Base-by-base conservation (phyloP, 2,888 invertebrate species). In the Zaprionus obscuricornis region DNA sequence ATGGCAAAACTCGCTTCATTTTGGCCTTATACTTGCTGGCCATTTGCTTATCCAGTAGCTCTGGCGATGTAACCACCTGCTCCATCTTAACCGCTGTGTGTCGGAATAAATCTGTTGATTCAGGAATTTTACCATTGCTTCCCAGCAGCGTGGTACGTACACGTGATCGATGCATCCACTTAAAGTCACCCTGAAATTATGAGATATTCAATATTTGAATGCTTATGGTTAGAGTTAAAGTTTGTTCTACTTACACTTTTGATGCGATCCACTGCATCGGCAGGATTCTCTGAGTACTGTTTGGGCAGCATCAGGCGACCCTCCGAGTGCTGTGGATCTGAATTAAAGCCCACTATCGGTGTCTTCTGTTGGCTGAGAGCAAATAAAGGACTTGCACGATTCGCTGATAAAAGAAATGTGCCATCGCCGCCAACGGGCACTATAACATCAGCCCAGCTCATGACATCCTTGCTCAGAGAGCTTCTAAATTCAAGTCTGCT, bases 311-410 rank as follows among this genome's bases (percentile, higher is more conserved):
- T 97, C 3, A 99, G 93, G 72, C 96, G 93, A 0, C 99, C 99
- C 81, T 98, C 98, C 0, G 99, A 99, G 75, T 96, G 94, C 76
- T 93, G 93, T 0, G 98, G 98, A 87, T 98, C 96, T 11, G 98
- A 98, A 91, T 99, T 99, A 81, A 99, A 96, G 0, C 99, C 99
- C 78, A 99, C 94, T 54, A 99, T 95, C n/a, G 98, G 97, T 86
- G 96, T 98, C 67, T 93, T 92, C 83, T 91, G 88, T 46, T 88
- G 89, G 50, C 85, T 87, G 45, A 87, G 86, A 0, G 88, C 88
- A 67, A 90, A 89, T 1, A 90, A 66, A 0, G 90, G 90, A 78
- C 89, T 90, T 6, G 90, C 89, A 3, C 90, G 82, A 11, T 89
- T 96, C 3, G 99, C 97, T 0, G 98, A 97, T 77, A 98, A 91